phyloP scores from a whole-genome alignment of 2,888 invertebrate species.

The Catocala fraxini region DNA sequence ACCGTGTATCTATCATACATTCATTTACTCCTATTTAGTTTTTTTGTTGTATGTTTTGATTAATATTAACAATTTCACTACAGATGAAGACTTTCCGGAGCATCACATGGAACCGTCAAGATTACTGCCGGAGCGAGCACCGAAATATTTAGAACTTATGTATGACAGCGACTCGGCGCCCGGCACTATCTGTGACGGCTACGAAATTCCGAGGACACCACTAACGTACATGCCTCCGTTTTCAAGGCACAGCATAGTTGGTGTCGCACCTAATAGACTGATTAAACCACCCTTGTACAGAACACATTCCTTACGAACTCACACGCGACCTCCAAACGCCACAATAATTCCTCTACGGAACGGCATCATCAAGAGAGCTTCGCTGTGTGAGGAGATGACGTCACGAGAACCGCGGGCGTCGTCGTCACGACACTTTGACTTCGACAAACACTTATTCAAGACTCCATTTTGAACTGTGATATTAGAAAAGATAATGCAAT shows the following conservation, averaged over 20 bases:
- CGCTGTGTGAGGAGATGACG: constrained; percentile 68
- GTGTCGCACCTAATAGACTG: constrained; percentile 76
- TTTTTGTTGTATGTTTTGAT: neutral
- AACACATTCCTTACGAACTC: constrained; percentile 72
- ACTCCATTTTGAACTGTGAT: constrained; percentile 84
- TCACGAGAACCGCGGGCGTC: constrained; percentile 48
- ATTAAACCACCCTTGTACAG: constrained; percentile 70
- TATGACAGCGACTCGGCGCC: constrained; percentile 86
- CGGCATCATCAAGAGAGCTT: constrained; percentile 74
- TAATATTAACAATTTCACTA: neutral
- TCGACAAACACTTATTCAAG: constrained; percentile 74
- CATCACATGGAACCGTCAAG: constrained; percentile 80
- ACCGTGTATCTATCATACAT: constrained; percentile 2
- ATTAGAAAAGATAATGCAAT: constrained; percentile 62
- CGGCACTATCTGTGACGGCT: constrained; percentile 85
- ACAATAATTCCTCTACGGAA: constrained; percentile 78
- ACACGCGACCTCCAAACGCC: constrained; percentile 74
- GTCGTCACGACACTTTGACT: constrained; percentile 57
- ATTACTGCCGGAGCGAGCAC: constrained; percentile 74
- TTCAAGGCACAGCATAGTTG: constrained; percentile 78
- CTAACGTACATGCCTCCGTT: constrained; percentile 64
- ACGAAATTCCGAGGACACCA: constrained; percentile 87
- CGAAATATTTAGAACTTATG: constrained; percentile 90
- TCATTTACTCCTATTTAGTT: neutral
- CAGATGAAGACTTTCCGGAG: constrained; percentile 78